Base-by-base conservation (phyloP, 2,113 vertebrate species). In the Camelus bactrianus region DNA sequence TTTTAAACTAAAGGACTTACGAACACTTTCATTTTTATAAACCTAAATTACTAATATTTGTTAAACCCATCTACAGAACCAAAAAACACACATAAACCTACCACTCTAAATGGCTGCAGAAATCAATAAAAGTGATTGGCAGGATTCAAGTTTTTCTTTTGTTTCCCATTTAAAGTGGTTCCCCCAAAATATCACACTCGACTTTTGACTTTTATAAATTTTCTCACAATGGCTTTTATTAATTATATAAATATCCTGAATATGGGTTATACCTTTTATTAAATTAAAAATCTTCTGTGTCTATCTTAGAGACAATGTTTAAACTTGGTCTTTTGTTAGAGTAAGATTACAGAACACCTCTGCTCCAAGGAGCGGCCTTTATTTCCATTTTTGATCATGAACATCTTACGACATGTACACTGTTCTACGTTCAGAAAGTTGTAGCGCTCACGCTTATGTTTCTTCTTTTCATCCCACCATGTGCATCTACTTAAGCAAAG, bases 361-460 rank as follows among this genome's bases (percentile, higher is more conserved):
- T 91, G 64, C 32, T 38, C 13, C 69, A 92, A 60, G 81, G 3
- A 62, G 17, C 8, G 22, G 16, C 24, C 12, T 60, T 12, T 62
- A 15, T 28, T 83, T 46, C 10, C 22, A 35, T 52, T 50, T 83
- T 12, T 75, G 56, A 26, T 24, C 24, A 76, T 65, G 19, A 14
- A 75, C 14, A 65, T 76, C 11, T 35, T 50, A 62, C 10, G 30
- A 62, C 50, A n/a, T 76, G 13, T 54, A n/a, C 72, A 5, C 6
- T 32, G 1, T 65, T 30, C 32, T 79, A 7, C 22, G 6, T 67
- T 48, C 16, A 17, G 38, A 79, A 35, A 42, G 5, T 17, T 79
- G 8, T 54, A 9, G 60, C 7, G 58, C 26, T 42, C 20, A 2
- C 2, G 38, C n/a, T 17, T 10, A 77, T 0, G 2, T 46, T 28